These are phyloP conservation scores for Chymomyza procnemis DNA, from an alignment of 2,888 invertebrate species.

Conservation along the genomic window DNA sequence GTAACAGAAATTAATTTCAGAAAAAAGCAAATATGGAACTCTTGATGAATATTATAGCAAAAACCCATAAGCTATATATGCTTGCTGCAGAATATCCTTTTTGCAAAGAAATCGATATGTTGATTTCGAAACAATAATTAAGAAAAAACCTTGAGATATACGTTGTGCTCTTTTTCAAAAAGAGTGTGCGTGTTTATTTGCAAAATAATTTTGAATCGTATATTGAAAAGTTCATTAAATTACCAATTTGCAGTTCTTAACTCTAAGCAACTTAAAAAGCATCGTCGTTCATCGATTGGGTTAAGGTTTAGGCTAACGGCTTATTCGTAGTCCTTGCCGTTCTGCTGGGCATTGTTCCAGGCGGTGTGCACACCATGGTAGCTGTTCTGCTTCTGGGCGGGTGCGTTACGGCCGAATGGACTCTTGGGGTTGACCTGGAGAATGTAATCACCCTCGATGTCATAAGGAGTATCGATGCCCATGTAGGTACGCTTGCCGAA, in stretches of 20 bases:
- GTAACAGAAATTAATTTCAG: no score
- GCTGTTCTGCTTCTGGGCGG: slow-evolving; percentile 61
- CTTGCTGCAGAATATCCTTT: no score
- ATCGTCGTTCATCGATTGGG: background rate
- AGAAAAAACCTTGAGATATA: background rate
- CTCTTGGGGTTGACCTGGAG: slow-evolving; percentile 72
- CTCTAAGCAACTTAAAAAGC: background rate
- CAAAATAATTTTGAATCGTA: slow-evolving; percentile 21
- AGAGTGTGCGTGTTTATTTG: slow-evolving; percentile 35
- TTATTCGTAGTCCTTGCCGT: slow-evolving; percentile 3
- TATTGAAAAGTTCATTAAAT: background rate
- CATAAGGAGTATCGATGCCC: slow-evolving; percentile 70
- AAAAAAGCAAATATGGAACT: no score
- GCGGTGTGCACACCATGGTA: slow-evolving; percentile 58
- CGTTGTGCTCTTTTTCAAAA: slow-evolving; percentile 17
- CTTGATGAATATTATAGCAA: no score
- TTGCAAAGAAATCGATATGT: no score
- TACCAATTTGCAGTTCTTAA: slow-evolving; percentile 5
- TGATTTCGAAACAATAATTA: background rate
- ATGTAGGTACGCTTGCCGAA: slow-evolving; percentile 72
- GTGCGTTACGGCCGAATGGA: slow-evolving; percentile 73
- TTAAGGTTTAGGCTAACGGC: background rate
- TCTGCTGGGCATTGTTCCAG: slow-evolving; percentile 30
- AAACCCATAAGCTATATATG: no score
- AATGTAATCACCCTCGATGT: slow-evolving; percentile 74